These are phyloP conservation scores for Drosophila histrio DNA, from an alignment of 2,888 invertebrate species.

Conservation along the genomic window DNA sequence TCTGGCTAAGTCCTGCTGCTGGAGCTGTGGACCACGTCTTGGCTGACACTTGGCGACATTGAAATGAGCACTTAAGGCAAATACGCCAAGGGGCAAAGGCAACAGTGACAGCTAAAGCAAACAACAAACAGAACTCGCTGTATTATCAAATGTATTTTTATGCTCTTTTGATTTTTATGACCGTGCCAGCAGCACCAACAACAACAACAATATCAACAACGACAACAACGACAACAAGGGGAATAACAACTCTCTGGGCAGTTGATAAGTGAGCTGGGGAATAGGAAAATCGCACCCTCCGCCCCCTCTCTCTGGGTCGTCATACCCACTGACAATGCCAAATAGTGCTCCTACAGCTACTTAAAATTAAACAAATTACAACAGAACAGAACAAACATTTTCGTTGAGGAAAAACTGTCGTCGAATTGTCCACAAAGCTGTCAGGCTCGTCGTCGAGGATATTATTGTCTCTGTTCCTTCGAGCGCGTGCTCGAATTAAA, in stretches of 20 bases:
- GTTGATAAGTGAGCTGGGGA: constrained; percentile 67
- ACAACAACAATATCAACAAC: constrained; percentile 33
- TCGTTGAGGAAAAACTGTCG: constrained; percentile 43
- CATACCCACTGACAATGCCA: constrained; percentile 37
- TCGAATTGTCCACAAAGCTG: constrained; percentile 66
- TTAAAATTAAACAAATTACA: constrained; percentile 79
- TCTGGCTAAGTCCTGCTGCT: constrained; percentile 23
- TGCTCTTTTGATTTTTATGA: constrained; percentile 79
- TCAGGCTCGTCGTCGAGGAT: constrained; percentile 44
- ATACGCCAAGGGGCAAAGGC: constrained; percentile 64
- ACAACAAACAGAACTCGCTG: constrained; percentile 59
- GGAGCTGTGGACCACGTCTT: constrained; percentile 56
- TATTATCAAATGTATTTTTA: constrained; percentile 79
- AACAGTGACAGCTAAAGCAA: constrained; percentile 46
- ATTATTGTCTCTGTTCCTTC: constrained; percentile 37
- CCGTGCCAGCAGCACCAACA: constrained; percentile 51
- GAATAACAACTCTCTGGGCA: constrained; percentile 58
- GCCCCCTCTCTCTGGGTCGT: neutral
- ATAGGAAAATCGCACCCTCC: constrained; percentile 21
- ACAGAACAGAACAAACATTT: constrained; percentile 17
- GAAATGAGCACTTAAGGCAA: constrained; percentile 79
- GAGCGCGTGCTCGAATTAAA: constrained; percentile 74
- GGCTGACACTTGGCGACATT: constrained; percentile 77
- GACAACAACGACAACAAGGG: constrained; percentile 24
- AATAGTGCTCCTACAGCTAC: constrained; percentile 66